Conservation (phyloP, 2,113 vertebrate genomes). For the Ceyx margarethae region DNA sequence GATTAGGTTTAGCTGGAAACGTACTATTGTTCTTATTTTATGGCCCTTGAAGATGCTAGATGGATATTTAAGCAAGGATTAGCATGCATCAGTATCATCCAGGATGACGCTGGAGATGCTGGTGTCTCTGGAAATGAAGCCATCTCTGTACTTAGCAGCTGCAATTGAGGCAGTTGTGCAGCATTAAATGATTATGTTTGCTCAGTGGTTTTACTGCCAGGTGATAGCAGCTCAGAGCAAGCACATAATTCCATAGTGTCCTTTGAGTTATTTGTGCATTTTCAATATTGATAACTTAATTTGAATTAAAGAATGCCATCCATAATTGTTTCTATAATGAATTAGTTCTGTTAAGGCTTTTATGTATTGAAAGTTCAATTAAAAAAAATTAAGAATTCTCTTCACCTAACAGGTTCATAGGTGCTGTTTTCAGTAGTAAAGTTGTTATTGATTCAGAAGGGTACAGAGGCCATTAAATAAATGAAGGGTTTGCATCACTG, state of each 20-base stretch:
- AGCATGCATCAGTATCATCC: neutral
- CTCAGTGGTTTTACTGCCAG: neutral
- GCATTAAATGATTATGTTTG: neutral
- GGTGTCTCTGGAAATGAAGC: neutral
- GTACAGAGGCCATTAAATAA: neutral
- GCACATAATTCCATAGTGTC: neutral
- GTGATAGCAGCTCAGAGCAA: neutral
- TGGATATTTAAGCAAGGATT: neutral
- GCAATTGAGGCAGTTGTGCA: neutral
- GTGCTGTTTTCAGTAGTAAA: neutral
- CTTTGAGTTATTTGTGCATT: neutral
- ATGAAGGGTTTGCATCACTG: neutral
- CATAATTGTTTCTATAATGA: neutral
- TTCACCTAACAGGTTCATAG: accelerated
- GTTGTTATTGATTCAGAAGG: neutral
- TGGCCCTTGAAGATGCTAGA: neutral
- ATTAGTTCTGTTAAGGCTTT: neutral
- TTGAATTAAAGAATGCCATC: neutral
- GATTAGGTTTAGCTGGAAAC: neutral
- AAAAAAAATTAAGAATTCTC: neutral
- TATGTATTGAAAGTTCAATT: neutral
- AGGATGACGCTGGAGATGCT: neutral
- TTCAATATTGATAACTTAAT: neutral
- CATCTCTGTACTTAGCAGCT: neutral
- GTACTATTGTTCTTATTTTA: neutral